Evolutionary conservation across 2,888 invertebrate species (phyloP).

Genomic region (Cheilosia variabilis): DNA sequence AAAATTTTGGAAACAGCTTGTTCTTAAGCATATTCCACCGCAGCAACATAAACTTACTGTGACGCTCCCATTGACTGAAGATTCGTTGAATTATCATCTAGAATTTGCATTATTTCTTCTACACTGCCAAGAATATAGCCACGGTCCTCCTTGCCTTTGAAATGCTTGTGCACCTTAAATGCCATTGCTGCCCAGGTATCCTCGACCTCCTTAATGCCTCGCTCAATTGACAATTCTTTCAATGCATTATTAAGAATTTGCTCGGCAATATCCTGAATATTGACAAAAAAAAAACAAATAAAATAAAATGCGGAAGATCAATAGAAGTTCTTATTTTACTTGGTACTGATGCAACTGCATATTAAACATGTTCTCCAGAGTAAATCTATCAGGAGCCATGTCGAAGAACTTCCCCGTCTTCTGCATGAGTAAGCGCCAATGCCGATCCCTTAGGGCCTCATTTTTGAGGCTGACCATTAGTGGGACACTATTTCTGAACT

Average conservation of each 20-base stretch:
- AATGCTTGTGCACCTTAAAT: conserved; percentile 88
- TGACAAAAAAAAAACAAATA: conserved; percentile 40
- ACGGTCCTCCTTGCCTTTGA: conserved; percentile 90
- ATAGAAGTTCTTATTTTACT: conserved; percentile 80
- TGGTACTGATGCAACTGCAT: conserved; percentile 95
- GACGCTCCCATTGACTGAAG: conserved; percentile 96
- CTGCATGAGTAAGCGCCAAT: conserved; percentile 95
- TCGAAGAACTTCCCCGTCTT: conserved; percentile 93
- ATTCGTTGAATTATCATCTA: conserved; percentile 96
- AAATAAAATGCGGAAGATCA: conserved; percentile 2
- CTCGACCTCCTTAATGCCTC: conserved; percentile 92
- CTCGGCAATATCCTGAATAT: conserved; percentile 87
- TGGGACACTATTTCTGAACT: conserved; percentile 93
- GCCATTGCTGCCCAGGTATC: conserved; percentile 88
- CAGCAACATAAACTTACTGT: conserved; percentile 84
- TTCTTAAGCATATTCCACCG: too few species aligned
- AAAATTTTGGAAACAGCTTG: too few species aligned
- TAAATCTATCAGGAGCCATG: conserved; percentile 94
- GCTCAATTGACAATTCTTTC: conserved; percentile 96
- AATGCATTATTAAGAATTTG: conserved; percentile 94
- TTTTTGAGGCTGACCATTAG: conserved; percentile 96
- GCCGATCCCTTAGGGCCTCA: conserved; percentile 94
- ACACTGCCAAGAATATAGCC: conserved; percentile 90
- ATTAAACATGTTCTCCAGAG: conserved; percentile 95
- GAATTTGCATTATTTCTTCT: conserved; percentile 91